Conservation (phyloP, 2,888 invertebrate species). For the Saturnia pavonia region DNA sequence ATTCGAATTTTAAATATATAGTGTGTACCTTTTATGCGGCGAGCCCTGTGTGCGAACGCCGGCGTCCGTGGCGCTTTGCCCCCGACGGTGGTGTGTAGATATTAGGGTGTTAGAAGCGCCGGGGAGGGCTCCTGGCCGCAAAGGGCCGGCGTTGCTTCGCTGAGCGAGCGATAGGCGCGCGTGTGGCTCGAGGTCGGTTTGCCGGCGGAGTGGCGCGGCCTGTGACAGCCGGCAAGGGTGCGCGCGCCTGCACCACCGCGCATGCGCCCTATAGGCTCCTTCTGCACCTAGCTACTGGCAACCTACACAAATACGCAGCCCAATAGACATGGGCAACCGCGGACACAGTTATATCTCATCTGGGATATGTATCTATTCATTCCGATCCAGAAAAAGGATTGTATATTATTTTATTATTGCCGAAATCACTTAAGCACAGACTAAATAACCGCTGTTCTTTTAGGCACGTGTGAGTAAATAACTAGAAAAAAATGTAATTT, state of each 20-base stretch:
- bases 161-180: slow-evolving; percentile 69
- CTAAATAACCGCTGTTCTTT: neutral
- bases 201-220: slow-evolving; percentile 72
- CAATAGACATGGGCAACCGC: neutral
- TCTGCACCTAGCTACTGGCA: slow-evolving; percentile 32
- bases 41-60: slow-evolving; percentile 72
- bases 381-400: neutral
- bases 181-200: slow-evolving; percentile 71
- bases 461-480: neutral
- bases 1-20: slow-evolving; percentile 37
- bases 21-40: slow-evolving; percentile 71
- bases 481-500: no score
- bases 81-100: slow-evolving; percentile 49
- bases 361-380: neutral
- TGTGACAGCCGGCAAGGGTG: slow-evolving; percentile 58
- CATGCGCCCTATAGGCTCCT: slow-evolving; percentile 56
- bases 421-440: neutral
- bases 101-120: slow-evolving; percentile 64
- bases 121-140: slow-evolving; percentile 75
- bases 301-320: slow-evolving; percentile 9
- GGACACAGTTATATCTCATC: neutral
- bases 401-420: neutral
- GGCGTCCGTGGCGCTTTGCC: slow-evolving; percentile 63
- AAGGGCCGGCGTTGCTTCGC: slow-evolving; percentile 78
- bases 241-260: slow-evolving; percentile 69